Evolutionary conservation across 2,797 vertebrate species (phyloP), one percentile per base, ranked within the genome.

Genomic region (Gobionotothen gibberifrons): DNA sequence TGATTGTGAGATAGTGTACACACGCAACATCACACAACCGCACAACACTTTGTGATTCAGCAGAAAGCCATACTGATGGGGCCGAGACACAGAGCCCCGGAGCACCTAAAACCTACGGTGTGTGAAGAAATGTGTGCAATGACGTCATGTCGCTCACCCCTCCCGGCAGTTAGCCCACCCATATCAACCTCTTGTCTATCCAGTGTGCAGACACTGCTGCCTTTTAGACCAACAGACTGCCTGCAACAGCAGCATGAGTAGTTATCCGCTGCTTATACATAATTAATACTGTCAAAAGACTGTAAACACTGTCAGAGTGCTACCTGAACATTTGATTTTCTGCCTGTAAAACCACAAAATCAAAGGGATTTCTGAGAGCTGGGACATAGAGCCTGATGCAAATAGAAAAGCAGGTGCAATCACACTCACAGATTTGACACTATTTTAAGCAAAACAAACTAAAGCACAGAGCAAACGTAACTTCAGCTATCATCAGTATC

Each of bases 281-380:
- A 85, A 88, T 90, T 87, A 90, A 91, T 87, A 74, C 81, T 73
- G 86, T 83, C 79, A 85, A 81, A 76, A 83, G 79, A 85, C 65
- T 39, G 66, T 88, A 84, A 85, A 85, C 44, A 63, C 74, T 81
- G 64, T 70, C 42, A 52, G 70, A 32, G 43, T 52, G 70, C 48
- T 16, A 79, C 74, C 73, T 78, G 74, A 86, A 86, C 72, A 64
- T 86, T 72, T 81, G 29, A 82, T 84, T 87, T 82, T 85, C 75
- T 79, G 82, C 73, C 60, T 73, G 71, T 79, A 64, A 69, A 83
- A 86, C 52, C 69, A 59, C 57, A 52, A 69, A 84, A 84, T 81
- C 73, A 80, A 79, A 81, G 26, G 22, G 39, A 63, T 67, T 81
- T 81, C 49, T 57, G n/a, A 79, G 47, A 65, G 49, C 68, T 72